Evolutionary conservation across 2,888 invertebrate genomes (phyloP), one percentile per base, ranked within the genome.

Genomic region (Volucella bombylans): DNA sequence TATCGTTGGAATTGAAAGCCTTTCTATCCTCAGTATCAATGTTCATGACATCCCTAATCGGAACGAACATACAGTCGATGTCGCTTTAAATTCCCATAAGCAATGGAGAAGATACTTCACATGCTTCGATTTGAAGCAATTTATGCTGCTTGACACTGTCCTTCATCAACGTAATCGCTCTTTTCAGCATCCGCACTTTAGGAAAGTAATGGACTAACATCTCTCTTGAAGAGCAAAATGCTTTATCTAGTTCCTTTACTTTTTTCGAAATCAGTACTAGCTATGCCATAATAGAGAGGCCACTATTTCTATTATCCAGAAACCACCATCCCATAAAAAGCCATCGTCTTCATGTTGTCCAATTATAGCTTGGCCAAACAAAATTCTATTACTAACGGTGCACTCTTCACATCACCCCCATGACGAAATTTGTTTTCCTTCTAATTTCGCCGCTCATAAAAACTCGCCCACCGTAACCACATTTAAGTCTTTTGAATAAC

Each of bases 301-400:
- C 31, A 49, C 23, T 23, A 57, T 65, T 74, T 74, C 57, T 73
- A 49, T 73, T 49, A 64, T 10, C 73, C 57, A 47, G 8, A 55
- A 65, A 65, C 65, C 65, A 50, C 55, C 41, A 49, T 55, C 11
- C 11, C n/a, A 59, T 52, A 41, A 72, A 15, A 45, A 50, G 12
- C 15, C 43, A 59, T 55, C 47, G n/a, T 38, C 68, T 15, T 54
- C 4, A 31, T 23, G 57, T 45, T 10, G 52, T 45, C 47, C 55
- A 45, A 72, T 72, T 45, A 72, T 62, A 45, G 47, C 54, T 62
- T 61, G 61, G 52, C 62, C 72, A 72, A 71, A 61, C 61, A 49
- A 38, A 57, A 59, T 50, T 71, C 57, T 47, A 57, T 55, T 54
- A 47, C 43, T 73, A 47, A 54, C 55, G 47, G 73, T 64, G 49